Conservation (phyloP, 2,797 vertebrate species). For the Balearica regulorum region DNA sequence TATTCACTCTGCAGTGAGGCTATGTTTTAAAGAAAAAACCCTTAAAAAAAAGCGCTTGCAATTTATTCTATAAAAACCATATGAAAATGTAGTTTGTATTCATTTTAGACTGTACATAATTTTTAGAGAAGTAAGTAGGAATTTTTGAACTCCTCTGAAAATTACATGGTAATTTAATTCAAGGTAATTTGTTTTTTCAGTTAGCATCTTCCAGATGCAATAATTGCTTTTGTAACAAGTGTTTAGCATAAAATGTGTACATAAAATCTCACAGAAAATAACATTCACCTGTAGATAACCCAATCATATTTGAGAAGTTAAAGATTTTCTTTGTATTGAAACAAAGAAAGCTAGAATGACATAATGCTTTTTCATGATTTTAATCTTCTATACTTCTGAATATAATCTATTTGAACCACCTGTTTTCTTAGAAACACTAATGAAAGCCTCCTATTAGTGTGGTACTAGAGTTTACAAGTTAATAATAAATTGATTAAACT, state of each 20-base stretch:
- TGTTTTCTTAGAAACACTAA: neutral
- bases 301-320: neutral
- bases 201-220: neutral
- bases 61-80: neutral
- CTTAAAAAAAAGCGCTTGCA: neutral
- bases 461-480: neutral
- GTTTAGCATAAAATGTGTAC: neutral
- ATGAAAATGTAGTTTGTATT: neutral
- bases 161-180: slow-evolving; percentile 20
- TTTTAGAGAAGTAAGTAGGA: neutral
- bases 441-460: neutral
- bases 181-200: slow-evolving; percentile 23
- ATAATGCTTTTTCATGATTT: neutral
- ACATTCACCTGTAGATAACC: neutral
- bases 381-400: neutral
- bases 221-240: slow-evolving; percentile 13
- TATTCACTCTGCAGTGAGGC: neutral
- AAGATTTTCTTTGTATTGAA: neutral
- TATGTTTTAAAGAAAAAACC: neutral
- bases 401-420: neutral
- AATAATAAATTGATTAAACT: neutral
- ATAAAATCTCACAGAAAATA: neutral
- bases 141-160: neutral
- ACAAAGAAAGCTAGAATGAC: neutral
- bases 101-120: neutral